Evolutionary conservation across 2,113 vertebrate genomes (phyloP).

Genomic region (Oceanites oceanicus): DNA sequence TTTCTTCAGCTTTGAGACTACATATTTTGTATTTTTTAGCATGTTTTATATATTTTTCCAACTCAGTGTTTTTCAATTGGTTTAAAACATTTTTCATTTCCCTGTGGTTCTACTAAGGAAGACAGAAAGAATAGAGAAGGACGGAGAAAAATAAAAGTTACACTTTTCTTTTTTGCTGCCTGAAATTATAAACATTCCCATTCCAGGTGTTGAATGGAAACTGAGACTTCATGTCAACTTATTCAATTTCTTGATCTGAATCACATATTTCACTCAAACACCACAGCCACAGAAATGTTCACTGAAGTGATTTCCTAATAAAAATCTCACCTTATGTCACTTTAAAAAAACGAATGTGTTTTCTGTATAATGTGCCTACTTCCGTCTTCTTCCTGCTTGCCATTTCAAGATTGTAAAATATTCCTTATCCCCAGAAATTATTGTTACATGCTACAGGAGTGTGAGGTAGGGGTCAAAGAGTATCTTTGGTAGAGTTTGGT

Average conservation of each 20-base stretch:
- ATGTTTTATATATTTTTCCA: not conserved
- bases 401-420: not conserved
- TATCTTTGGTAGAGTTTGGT: not conserved
- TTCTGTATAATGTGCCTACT: not conserved
- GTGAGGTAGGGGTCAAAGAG: not conserved
- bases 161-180: not conserved
- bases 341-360: not conserved
- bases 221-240: not conserved
- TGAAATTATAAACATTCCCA: not conserved
- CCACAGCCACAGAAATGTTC: not conserved
- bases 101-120: not conserved
- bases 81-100: not conserved
- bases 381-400: not conserved
- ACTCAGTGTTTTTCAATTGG: not conserved
- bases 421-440: not conserved
- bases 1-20: not conserved
- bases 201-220: not conserved
- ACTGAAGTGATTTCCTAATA: not conserved
- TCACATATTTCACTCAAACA: not conserved
- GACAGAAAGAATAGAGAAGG: not conserved
- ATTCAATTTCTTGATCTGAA: not conserved
- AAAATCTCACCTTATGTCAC: not conserved
- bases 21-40: not conserved
- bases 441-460: not conserved
- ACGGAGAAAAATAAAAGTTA: not conserved